Evolutionary conservation across 2,797 vertebrate species (phyloP).

Genomic region (Oophaga sylvatica): DNA sequence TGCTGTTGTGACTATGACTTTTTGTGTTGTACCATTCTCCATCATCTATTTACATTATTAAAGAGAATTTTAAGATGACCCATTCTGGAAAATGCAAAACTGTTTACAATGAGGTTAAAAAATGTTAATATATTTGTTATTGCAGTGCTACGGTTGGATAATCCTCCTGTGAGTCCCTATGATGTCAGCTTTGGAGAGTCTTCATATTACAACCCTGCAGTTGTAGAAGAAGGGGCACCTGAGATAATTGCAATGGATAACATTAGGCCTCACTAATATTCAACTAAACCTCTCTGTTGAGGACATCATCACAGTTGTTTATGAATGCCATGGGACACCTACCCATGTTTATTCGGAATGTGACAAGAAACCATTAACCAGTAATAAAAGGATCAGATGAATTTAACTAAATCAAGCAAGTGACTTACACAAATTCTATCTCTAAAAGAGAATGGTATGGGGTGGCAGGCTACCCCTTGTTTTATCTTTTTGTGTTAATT

Average conservation of each 20-base stretch:
- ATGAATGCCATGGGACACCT: neutral
- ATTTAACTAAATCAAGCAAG: neutral
- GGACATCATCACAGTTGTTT: neutral
- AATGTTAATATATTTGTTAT: neutral
- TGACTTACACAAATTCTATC: neutral
- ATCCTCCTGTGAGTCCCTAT: conserved; percentile 73
- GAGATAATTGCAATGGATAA: conserved; percentile 69
- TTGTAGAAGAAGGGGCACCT: conserved; percentile 41
- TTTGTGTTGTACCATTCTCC: no score
- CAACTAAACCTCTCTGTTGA: neutral
- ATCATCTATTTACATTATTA: no score
- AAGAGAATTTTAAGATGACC: no score
- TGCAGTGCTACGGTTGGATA: conserved; percentile 83
- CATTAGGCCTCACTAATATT: conserved; percentile 60
- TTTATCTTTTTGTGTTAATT: neutral
- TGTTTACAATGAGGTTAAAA: neutral
- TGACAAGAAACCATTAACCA: neutral
- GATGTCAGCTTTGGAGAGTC: conserved; percentile 74
- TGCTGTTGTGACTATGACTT: no score
- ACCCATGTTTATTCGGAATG: neutral
- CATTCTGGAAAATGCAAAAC: neutral
- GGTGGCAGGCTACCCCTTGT: conserved; percentile 14
- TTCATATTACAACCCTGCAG: conserved; percentile 76
- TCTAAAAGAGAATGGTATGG: neutral
- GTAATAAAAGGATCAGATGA: neutral